Percentiles rank a stretch among this genome's conserved stretches.
phyloP scores from a whole-genome alignment of 1,140 invertebrate species.

The Thaumetopoea pityocampa region DNA sequence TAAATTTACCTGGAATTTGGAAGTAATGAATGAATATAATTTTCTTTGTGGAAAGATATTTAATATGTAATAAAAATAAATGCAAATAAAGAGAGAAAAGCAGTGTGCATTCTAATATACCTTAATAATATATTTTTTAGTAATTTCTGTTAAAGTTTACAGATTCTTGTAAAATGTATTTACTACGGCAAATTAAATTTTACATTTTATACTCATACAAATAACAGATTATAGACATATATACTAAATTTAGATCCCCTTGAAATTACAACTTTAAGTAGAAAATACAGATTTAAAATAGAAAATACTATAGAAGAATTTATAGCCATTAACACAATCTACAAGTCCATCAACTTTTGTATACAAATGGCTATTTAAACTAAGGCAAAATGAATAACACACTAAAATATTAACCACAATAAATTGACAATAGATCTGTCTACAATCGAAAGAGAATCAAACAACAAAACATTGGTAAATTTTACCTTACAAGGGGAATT shows the following conservation, averaged over 20 bases:
- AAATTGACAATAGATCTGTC: constrained; percentile 12
- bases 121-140: too few species aligned
- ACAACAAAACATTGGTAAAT: constrained; percentile 28
- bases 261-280: constrained; percentile 3
- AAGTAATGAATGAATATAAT: too few species aligned
- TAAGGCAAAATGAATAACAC: constrained; percentile 15
- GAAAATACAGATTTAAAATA: constrained; percentile 4
- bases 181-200: too few species aligned
- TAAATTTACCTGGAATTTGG: too few species aligned
- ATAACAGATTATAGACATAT: too few species aligned
- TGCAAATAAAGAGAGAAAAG: constrained; percentile 48
- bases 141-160: too few species aligned
- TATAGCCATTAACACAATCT: constrained; percentile 10
- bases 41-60: constrained; percentile 5
- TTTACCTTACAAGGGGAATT: constrained; percentile 72
- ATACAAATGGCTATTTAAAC: constrained; percentile 13
- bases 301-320: constrained; percentile 8
- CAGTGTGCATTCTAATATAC: constrained; percentile 32
- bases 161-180: too few species aligned
- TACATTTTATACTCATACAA: too few species aligned
- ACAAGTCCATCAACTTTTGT: constrained; percentile 12
- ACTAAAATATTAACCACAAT: constrained; percentile 12
- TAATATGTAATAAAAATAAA: constrained; percentile 6
- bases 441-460: constrained; percentile 20
- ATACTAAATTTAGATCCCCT: too few species aligned